Evolutionary conservation across 2,888 invertebrate species (phyloP).

Genomic region (Tachina grossa): DNA sequence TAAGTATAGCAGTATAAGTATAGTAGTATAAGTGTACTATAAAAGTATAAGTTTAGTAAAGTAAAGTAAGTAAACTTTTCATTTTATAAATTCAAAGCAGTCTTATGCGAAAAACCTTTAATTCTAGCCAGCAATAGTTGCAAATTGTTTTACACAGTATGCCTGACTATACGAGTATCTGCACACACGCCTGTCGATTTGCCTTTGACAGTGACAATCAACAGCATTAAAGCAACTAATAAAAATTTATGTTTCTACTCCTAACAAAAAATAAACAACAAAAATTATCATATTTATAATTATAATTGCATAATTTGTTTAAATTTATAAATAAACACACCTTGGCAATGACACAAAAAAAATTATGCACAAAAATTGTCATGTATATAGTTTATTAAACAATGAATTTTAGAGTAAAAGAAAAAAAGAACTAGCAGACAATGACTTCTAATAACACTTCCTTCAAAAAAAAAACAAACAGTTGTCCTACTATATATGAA

Average conservation of each 20-base stretch:
- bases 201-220: conserved; percentile 53
- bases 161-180: background rate
- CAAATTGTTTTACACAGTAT: conserved; percentile 20
- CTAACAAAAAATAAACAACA: conserved; percentile 21
- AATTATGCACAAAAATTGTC: background rate
- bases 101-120: conserved; percentile 9
- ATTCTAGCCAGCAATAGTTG: conserved; percentile 4
- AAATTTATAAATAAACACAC: conserved; percentile 67
- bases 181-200: background rate
- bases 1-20: too few species aligned
- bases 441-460: background rate
- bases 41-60: too few species aligned
- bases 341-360: conserved; percentile 42
- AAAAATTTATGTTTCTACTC: conserved; percentile 16
- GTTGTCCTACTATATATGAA: too few species aligned
- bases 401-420: background rate
- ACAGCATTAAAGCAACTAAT: background rate
- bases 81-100: too few species aligned
- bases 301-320: conserved; percentile 68
- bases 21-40: too few species aligned
- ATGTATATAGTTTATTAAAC: background rate
- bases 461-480: too few species aligned
- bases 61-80: too few species aligned
- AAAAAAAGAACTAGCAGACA: background rate
- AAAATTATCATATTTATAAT: conserved; percentile 62